phyloP scores from a whole-genome alignment of 2,797 vertebrate genomes.

The Falco columbarius region DNA sequence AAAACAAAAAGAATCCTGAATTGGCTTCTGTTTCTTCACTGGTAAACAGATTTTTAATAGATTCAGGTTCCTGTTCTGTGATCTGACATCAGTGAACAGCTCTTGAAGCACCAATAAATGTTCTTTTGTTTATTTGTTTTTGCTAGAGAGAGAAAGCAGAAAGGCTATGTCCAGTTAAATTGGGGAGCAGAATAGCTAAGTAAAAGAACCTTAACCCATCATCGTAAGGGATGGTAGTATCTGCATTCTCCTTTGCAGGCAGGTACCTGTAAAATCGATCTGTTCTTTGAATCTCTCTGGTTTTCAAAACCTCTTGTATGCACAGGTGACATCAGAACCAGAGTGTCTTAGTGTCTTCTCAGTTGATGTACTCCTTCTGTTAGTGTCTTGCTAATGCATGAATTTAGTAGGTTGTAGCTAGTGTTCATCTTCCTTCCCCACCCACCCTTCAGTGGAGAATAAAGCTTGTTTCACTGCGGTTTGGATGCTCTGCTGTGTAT shows the following conservation, averaged over 20 bases:
- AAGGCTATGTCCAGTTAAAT: neutral
- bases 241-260: neutral
- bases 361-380: neutral
- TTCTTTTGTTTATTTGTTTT: conserved; percentile 36
- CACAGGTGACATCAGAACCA: neutral
- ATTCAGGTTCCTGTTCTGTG: conserved; percentile 13
- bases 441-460: neutral
- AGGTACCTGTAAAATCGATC: neutral
- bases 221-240: neutral
- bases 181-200: neutral
- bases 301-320: neutral
- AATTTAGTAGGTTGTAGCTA: neutral
- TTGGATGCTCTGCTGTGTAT: neutral
- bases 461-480: neutral
- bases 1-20: conserved; percentile 19
- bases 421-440: neutral
- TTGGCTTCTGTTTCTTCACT: conserved; percentile 31
- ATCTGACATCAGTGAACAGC: neutral
- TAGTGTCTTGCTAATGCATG: neutral
- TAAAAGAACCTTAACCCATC: neutral
- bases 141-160: neutral
- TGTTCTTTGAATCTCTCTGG: neutral
- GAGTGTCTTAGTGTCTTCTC: neutral
- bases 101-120: neutral
- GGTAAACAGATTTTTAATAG: conserved; percentile 56